Evolutionary conservation across 1,140 invertebrate genomes (phyloP), one percentile per base, ranked within the genome.

Genomic region (Caenorhabditis briggsae): DNA sequence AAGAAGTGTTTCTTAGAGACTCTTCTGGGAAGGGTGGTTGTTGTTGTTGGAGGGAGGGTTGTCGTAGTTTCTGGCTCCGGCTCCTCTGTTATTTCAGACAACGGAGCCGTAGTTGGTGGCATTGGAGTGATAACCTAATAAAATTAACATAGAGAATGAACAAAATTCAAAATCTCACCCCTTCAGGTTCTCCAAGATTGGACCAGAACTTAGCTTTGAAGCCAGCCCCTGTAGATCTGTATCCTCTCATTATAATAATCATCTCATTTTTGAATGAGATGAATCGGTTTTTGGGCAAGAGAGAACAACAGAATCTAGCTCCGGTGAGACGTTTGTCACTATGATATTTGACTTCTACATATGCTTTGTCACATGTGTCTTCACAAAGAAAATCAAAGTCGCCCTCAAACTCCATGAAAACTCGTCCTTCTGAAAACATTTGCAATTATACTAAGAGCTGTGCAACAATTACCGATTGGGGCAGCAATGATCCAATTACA

Each of bases 311-410:
- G 50, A 90, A 91, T 86, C 90, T 74, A 2, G 86, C 86, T 56
- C 86, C 86, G 43, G 86, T 87, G 2, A 87, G 43, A 6, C 86
- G 25, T 25, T 84, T 74, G 50, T 87, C 86, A 55, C 59, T 84
- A 48, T 87, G 86, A 78, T 87, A 87, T 58, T 87, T 92, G 12
- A 92, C 58, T 84, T 92, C 91, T 16, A 92, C 91, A 82, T 87
- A 92, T 6, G 91, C 90, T 58, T 89, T 90, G 56, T 92, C 91
- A 55, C 91, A 92, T 12, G 91, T 91, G 58, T 92, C 91, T 84
- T 91, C 91, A 70, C 90, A 91, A 48, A 86, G 83, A 78, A 91
- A 92, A 48, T 90, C 86, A 64, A 92, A 91, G 6, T 86, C 83
- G 14, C 90, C 92, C 12, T 85, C 84, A 58, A 92, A 92, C 78